Conservation (phyloP, 2,797 vertebrate species). For the Perdix hodgsoniae region DNA sequence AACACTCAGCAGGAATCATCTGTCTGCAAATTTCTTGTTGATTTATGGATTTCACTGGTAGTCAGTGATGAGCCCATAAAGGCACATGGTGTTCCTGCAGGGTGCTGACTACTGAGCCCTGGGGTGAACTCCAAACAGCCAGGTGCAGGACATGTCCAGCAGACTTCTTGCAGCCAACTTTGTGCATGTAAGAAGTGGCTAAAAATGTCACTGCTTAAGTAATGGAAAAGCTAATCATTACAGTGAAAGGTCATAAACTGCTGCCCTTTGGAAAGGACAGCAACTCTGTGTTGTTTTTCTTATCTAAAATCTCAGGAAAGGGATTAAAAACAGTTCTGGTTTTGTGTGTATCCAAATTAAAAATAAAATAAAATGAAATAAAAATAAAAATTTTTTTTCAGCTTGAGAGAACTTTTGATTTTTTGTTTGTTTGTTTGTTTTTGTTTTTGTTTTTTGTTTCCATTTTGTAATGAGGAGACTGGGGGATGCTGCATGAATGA, state of each 20-base stretch:
- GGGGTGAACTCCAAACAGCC: neutral
- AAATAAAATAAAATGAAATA: neutral
- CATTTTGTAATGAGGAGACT: neutral
- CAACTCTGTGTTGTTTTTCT: fast-evolving
- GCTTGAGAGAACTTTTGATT: fast-evolving
- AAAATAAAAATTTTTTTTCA: neutral
- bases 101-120: fast-evolving
- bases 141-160: fast-evolving
- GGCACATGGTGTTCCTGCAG: fast-evolving
- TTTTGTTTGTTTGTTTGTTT: too few species aligned
- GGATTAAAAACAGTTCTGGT: neutral
- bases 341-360: neutral
- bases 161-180: neutral
- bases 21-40: fast-evolving
- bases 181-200: fast-evolving
- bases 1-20: fast-evolving
- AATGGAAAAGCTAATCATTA: neutral
- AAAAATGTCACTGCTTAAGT: neutral
- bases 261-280: neutral
- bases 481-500: neutral
- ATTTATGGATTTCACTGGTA: fast-evolving
- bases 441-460: neutral
- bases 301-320: neutral
- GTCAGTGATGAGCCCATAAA: fast-evolving
- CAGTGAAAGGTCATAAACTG: neutral